phyloP scores from a whole-genome alignment of 64 coral and sea anemone species.

The Anthopleura sola region DNA sequence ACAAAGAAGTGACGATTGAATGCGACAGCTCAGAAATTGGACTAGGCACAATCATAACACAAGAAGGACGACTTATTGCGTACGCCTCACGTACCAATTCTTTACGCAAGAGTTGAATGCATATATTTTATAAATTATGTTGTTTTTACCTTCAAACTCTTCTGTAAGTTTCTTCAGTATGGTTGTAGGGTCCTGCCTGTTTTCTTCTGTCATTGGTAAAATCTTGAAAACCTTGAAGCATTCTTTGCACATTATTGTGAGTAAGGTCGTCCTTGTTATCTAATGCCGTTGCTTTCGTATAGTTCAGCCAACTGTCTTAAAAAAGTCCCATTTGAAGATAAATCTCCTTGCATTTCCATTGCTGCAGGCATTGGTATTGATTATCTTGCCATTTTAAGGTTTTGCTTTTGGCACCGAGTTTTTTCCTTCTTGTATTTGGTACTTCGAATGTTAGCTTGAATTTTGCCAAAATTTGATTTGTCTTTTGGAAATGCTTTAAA shows the following conservation, averaged over 20 bases:
- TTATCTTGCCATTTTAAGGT: no score
- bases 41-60: no score
- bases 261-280: slow-evolving; percentile 14
- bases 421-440: no score
- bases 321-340: slow-evolving; percentile 3
- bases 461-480: no score
- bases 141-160: slow-evolving; percentile 42
- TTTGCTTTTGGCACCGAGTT: no score
- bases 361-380: no score
- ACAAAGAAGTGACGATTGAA: no score
- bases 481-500: no score
- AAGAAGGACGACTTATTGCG: no score
- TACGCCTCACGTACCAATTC: no score
- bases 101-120: not conserved
- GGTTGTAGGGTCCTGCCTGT: slow-evolving; percentile 26
- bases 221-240: slow-evolving; percentile 47
- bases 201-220: slow-evolving; percentile 32
- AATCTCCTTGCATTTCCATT: slow-evolving; percentile 1
- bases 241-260: slow-evolving; percentile 38
- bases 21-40: no score
- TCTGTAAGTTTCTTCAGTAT: slow-evolving; percentile 49
- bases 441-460: no score
- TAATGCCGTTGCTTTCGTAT: slow-evolving; percentile 1
- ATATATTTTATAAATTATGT: slow-evolving; percentile 39
- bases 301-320: slow-evolving; percentile 48